Evolutionary conservation across 92 coral and sea anemone genomes (phyloP), one percentile per base, ranked within the genome.

Genomic region (Phenganax stokvisi): DNA sequence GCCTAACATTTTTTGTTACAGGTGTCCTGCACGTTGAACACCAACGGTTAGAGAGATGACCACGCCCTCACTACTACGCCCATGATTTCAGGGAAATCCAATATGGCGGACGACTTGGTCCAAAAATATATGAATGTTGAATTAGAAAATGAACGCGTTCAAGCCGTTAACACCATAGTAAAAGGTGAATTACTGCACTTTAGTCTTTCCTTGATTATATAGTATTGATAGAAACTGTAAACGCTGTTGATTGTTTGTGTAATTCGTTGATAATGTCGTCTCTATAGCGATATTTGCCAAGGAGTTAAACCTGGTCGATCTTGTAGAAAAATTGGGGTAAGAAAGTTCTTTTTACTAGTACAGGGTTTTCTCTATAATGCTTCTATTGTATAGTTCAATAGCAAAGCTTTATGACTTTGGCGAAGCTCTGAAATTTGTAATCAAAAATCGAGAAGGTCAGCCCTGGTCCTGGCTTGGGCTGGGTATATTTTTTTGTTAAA

Each of bases 291-390:
- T 88, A 15, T 79, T 84, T 51, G 30, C 67, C 6, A 77, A 80
- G 71, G 72, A 82, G 28, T 60, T 80, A 8, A 86, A 83, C 60
- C 75, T 88, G 71, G 80, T 88, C 11, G 81, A 72, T 9, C 63
- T 90, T 28, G 90, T 90, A 66, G 90, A 85, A 80, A 81, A 76
- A 17, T 87, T 90, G 31, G 90, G 93, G 93, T 90, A 77, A 85
- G 89, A 57, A 54, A 6, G 12, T 37, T 37, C 47, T 37, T 37
- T 37, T 37, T 37, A 5, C 47, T 37, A 37, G 47, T 37, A 37
- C 47, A 37, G 47, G 47, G 47, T 37, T 37, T 37, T 37, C 47
- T 37, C 5, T 5, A 5, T 37, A 37, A 1, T 2, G 5, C 2
- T 37, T 37, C 47, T 37, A 37, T 37, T 37, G 2, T 37, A 37